A percentile compares a stretch with the other conserved stretches of the same genome.
Conservation (phyloP, 2,797 vertebrate genomes). For the Pachyuromys duprasi region DNA sequence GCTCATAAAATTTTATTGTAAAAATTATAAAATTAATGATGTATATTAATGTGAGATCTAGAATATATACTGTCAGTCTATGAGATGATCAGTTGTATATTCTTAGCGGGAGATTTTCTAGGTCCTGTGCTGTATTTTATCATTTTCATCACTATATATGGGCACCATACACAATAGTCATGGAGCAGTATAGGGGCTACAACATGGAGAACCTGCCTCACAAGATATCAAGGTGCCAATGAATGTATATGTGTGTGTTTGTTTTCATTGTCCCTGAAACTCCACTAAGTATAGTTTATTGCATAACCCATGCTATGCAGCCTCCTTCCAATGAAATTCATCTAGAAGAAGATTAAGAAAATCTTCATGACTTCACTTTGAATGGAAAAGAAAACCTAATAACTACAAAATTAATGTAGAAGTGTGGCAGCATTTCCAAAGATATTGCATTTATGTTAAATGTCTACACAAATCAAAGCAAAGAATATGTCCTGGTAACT, state of each 20-base stretch:
- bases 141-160: conserved; percentile 85
- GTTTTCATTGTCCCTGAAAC: conserved; percentile 89
- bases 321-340: conserved; percentile 88
- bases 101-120: conserved; percentile 92
- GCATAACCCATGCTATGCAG: conserved; percentile 91
- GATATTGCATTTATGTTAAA: conserved; percentile 82
- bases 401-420: not conserved
- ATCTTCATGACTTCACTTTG: conserved; percentile 90
- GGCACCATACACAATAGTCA: conserved; percentile 91
- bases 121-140: conserved; percentile 86
- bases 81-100: conserved; percentile 89
- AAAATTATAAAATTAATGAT: conserved; percentile 90
- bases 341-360: conserved; percentile 86
- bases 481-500: conserved; percentile 87
- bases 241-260: conserved; percentile 84
- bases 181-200: conserved; percentile 92
- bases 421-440: conserved; percentile 90
- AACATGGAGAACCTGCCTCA: conserved; percentile 90
- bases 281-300: conserved; percentile 94
- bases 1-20: conserved; percentile 87
- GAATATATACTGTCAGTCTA: conserved; percentile 86
- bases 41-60: conserved; percentile 91
- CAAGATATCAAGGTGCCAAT: conserved; percentile 91
- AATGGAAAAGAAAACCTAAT: conserved; percentile 87
- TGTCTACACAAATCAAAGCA: conserved; percentile 86